Percentiles rank a stretch among this genome's conserved stretches.
These are phyloP conservation scores for Drosophila pseudotakahashii DNA, from an alignment of 2,888 invertebrate genomes.

Conservation along the genomic window DNA sequence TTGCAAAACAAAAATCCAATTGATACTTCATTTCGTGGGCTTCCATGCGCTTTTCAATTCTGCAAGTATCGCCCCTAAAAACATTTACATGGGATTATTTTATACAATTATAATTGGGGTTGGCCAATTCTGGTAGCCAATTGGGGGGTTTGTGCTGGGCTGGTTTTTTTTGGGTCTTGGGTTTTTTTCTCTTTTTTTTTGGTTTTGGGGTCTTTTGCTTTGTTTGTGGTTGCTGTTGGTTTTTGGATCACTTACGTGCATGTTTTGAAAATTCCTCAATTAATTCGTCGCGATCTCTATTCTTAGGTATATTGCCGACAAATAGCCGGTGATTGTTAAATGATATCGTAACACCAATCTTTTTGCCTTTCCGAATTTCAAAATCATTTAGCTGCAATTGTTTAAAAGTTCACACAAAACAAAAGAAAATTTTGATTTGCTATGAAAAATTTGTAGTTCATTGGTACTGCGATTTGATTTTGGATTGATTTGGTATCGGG, in stretches of 20 bases:
- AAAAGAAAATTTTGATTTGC: slow-evolving; percentile 78
- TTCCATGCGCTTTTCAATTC: slow-evolving; percentile 59
- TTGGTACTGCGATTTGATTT: slow-evolving; percentile 61
- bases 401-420: slow-evolving; percentile 86
- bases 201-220: slow-evolving; percentile 35
- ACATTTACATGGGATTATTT: slow-evolving; percentile 31
- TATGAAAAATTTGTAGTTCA: slow-evolving; percentile 76
- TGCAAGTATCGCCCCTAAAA: slow-evolving; percentile 81
- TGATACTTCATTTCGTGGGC: slow-evolving; percentile 48
- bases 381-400: slow-evolving; percentile 99
- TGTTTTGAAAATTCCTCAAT: slow-evolving; percentile 99
- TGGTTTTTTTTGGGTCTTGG: slow-evolving; percentile 14
- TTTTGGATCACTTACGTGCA: slow-evolving; percentile 94
- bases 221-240: slow-evolving; percentile 52
- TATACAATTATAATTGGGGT: slow-evolving; percentile 30
- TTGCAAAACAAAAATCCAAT: slow-evolving; percentile 85
- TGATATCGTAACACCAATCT: slow-evolving; percentile 99
- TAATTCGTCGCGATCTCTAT: slow-evolving; percentile 99
- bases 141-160: slow-evolving; percentile 40
- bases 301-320: slow-evolving; percentile 99
- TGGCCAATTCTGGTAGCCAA: slow-evolving; percentile 60
- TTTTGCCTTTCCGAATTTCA: slow-evolving; percentile 99
- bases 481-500: slow-evolving; percentile 44
- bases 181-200: slow-evolving; percentile 3
- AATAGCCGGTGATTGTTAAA: slow-evolving; percentile 99